A percentile compares a stretch with the other conserved stretches of the same genome.
Conservation (phyloP, 2,888 invertebrate species). For the Drepana falcataria region DNA sequence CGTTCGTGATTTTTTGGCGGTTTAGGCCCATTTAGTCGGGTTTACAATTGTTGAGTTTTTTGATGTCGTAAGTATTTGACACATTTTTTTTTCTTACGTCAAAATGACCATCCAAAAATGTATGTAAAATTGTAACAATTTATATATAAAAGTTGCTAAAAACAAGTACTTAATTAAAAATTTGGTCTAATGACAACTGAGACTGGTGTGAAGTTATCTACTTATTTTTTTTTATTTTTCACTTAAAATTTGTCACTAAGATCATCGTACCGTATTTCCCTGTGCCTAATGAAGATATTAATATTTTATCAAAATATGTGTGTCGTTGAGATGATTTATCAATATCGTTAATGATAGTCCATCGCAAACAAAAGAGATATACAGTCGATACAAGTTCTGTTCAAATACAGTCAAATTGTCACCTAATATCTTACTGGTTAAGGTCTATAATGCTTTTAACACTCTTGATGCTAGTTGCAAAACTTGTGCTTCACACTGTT, state of each 20-base stretch:
- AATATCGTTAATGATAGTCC: constrained; percentile 59
- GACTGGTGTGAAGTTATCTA: too few relatives aligned
- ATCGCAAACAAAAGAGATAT: constrained; percentile 38
- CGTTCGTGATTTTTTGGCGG: constrained; percentile 70
- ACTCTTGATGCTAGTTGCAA: neutral
- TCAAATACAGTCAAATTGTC: neutral
- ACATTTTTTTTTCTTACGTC: neutral
- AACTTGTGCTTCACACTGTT: constrained; percentile 23
- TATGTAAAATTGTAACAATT: too few relatives aligned
- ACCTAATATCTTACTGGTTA: neutral
- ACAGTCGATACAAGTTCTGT: constrained; percentile 19
- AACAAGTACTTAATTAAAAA: too few relatives aligned
- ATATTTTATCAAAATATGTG: neutral
- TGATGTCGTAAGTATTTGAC: constrained; percentile 18
- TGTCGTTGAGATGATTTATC: constrained; percentile 44
- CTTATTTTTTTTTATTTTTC: too few relatives aligned
- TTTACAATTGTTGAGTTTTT: constrained; percentile 25
- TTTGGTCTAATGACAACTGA: too few relatives aligned
- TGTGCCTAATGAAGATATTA: too few relatives aligned
- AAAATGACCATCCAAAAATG: too few relatives aligned
- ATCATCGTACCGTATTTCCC: too few relatives aligned
- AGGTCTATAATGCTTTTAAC: neutral
- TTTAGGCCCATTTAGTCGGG: constrained; percentile 42
- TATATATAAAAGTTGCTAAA: too few relatives aligned
- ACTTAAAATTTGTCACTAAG: too few relatives aligned